Conservation (phyloP, 1,140 invertebrate species). For the Pogonomyrmex barbatus region DNA sequence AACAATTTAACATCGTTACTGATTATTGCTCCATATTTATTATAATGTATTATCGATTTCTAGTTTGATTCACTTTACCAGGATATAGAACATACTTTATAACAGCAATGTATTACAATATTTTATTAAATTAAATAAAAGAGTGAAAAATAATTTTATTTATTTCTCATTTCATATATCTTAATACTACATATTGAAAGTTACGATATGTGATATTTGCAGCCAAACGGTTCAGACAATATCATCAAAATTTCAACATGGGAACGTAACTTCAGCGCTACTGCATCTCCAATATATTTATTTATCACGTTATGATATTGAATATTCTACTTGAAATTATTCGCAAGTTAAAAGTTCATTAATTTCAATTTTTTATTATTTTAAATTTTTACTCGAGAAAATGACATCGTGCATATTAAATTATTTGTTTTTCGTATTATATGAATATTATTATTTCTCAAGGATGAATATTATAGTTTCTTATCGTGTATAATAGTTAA, state of each 20-base stretch:
- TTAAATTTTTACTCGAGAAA: neutral
- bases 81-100: too few relatives aligned
- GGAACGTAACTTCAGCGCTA: neutral
- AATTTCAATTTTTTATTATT: slow-evolving; percentile 6
- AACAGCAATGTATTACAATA: neutral
- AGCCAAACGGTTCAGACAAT: neutral
- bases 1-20: neutral
- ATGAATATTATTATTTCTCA: neutral
- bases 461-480: neutral
- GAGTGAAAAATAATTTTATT: neutral
- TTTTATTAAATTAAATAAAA: neutral
- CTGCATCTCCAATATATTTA: neutral
- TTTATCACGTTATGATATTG: neutral
- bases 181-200: slow-evolving; percentile 3
- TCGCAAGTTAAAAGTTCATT: slow-evolving; percentile 3
- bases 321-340: slow-evolving; percentile 5
- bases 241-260: slow-evolving; percentile 40
- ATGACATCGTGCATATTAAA: neutral
- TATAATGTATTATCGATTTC: slow-evolving; percentile 4
- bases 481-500: neutral
- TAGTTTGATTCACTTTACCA: neutral
- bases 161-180: slow-evolving; percentile 39
- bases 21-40: neutral
- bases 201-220: slow-evolving; percentile 7
- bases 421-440: neutral